Evolutionary conservation across 2,888 invertebrate species (phyloP).

Genomic region (Limnephilus lunatus): DNA sequence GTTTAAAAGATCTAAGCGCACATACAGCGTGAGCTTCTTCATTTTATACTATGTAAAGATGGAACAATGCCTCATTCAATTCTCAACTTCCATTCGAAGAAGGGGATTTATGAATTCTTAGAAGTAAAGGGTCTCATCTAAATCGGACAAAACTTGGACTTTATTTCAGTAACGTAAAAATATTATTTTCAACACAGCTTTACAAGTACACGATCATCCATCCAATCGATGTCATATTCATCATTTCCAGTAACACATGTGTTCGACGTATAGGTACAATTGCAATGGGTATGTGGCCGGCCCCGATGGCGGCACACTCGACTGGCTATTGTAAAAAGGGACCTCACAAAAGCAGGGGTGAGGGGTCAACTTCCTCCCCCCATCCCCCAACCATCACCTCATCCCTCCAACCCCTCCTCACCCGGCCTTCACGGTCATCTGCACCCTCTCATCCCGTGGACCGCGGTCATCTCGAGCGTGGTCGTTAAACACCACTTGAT

Average conservation of each 20-base stretch:
- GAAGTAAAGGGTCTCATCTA: not conserved
- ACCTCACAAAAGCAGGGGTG: slow-evolving; percentile 11
- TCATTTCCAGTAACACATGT: slow-evolving; percentile 31
- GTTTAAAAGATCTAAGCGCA: too few relatives aligned
- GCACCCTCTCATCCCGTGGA: slow-evolving; percentile 26
- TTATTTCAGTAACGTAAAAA: not conserved
- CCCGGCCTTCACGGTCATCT: slow-evolving; percentile 12
- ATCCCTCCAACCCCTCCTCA: not conserved
- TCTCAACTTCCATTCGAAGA: too few relatives aligned
- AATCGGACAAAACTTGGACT: not conserved
- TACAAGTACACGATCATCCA: not conserved
- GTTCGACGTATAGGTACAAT: slow-evolving; percentile 6
- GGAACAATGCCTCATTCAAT: too few relatives aligned
- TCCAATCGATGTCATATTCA: not conserved
- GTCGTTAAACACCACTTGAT: slow-evolving; percentile 33
- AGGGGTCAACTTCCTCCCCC: not conserved
- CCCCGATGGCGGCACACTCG: slow-evolving; percentile 58
- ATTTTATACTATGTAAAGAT: too few relatives aligned
- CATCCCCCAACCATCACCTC: not conserved
- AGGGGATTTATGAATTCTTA: too few relatives aligned
- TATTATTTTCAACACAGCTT: too few relatives aligned
- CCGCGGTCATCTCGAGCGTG: slow-evolving; percentile 18
- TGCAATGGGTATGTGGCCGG: slow-evolving; percentile 49
- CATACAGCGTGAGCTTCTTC: too few relatives aligned
- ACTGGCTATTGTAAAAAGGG: slow-evolving; percentile 63